These are phyloP conservation scores for Diadophis punctatus DNA, from an alignment of 2,113 vertebrate species.

Conservation along the genomic window DNA sequence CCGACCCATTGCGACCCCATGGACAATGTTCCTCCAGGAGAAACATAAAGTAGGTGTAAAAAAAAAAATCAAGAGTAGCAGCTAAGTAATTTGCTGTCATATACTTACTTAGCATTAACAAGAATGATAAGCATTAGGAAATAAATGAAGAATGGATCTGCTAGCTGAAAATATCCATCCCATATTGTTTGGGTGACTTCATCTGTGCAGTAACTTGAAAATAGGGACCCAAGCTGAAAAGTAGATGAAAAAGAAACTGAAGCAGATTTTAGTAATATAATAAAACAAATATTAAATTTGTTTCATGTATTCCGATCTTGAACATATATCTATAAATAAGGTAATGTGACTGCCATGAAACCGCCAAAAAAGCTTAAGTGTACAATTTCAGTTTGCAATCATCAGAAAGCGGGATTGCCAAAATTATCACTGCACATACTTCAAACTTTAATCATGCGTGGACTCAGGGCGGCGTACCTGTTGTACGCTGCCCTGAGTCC, in stretches of 20 bases:
- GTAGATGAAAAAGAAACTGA: constrained; percentile 37
- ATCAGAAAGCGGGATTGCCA: neutral
- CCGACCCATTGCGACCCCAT: too few species aligned
- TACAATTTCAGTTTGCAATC: neutral
- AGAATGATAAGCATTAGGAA: constrained; percentile 98
- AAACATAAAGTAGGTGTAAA: constrained; percentile 41
- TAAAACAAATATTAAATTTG: constrained; percentile 1
- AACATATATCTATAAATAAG: neutral
- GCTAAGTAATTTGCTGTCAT: neutral
- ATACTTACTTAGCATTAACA: constrained; percentile 94
- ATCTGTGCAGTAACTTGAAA: constrained; percentile 84
- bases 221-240: constrained; percentile 88
- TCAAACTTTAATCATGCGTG: neutral
- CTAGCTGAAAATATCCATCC: constrained; percentile 94
- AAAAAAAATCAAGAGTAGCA: neutral
- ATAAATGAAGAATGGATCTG: constrained; percentile 96
- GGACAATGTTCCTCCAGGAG: neutral
- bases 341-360: neutral
- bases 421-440: neutral
- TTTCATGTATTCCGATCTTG: neutral
- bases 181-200: constrained; percentile 92
- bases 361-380: neutral
- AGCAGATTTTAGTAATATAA: constrained; percentile 1
- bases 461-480: too few species aligned
- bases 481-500: too few species aligned